Evolutionary conservation across 2,113 vertebrate genomes (phyloP), one percentile per base, ranked within the genome.

Genomic region (Symphodus melops): DNA sequence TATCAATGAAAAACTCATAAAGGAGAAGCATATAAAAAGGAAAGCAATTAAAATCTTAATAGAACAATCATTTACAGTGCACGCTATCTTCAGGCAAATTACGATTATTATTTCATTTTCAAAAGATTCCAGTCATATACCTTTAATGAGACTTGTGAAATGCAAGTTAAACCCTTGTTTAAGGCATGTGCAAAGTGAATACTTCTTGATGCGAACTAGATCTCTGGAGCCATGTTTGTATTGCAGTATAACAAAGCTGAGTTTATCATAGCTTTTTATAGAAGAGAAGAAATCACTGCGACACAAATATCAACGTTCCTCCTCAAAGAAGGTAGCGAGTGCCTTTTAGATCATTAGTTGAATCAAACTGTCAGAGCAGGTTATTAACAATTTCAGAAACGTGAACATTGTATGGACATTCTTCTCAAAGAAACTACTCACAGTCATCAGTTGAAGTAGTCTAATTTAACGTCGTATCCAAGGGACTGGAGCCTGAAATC

Each of bases 381-480:
- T 49, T 21, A 71, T 48, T 75, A 57, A 71, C 20, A 60, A 9
- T 1, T 58, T 63, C 2, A 4, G 28, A 70, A 60, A 19, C 16
- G 7, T 54, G 25, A 60, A 64, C 46, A 59, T 69, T n/a, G 61
- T 41, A 72, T 16, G 9, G 56, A 71, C 39, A 56, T 36, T 62
- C 77, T 65, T 75, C 59, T 78, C 53, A 39, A 69, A 82, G 83
- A 61, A 25, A 68, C 52, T 46, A 39, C 66, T 73, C 68, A 48
- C 51, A 58, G 25, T 46, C 37, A 74, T 77, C 56, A 64, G 41
- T 41, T 0, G 9, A 63, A 62, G 52, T 41, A 11, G 9, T 77
- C 41, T 63, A 41, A 21, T 66, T 78, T 71, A 55, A 73, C 3
- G 19, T 62, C 61, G 28, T 42, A 53, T 56, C 68, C 46, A 20